These are phyloP conservation scores for Pseudochromis fuscus DNA, from an alignment of 2,797 vertebrate genomes.

Conservation along the genomic window DNA sequence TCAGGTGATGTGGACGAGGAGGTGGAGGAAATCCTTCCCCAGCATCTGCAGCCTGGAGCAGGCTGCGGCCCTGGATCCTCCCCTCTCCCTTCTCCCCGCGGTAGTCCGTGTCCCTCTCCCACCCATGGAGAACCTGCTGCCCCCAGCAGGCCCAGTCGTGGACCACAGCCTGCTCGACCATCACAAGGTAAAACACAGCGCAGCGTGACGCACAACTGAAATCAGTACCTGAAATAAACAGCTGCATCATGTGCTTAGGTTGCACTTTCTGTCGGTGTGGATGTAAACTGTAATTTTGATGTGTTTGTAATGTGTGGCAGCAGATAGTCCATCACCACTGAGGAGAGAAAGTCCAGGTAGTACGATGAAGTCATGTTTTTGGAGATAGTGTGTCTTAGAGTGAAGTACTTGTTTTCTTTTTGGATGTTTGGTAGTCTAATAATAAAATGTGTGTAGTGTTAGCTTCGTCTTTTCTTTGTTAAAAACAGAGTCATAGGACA, in stretches of 20 bases:
- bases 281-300: constrained; percentile 64
- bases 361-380: no score
- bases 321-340: constrained; percentile 70
- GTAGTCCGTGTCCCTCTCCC: constrained; percentile 95
- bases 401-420: constrained; percentile 18
- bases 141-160: constrained; percentile 89
- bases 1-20: constrained; percentile 97
- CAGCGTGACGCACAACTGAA: background rate
- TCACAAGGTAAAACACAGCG: constrained; percentile 77
- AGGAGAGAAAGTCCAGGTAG: constrained; percentile 79
- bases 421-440: constrained; percentile 24
- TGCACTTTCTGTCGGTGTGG: background rate
- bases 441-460: constrained; percentile 27
- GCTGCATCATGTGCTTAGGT: constrained; percentile 1
- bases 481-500: constrained; percentile 7
- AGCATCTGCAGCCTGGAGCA: constrained; percentile 91
- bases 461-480: background rate
- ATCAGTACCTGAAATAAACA: background rate
- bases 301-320: constrained; percentile 66
- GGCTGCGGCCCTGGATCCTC: constrained; percentile 88
- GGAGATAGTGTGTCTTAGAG: constrained; percentile 13
- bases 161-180: constrained; percentile 84
- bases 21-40: constrained; percentile 95
- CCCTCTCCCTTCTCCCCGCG: constrained; percentile 90
- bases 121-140: constrained; percentile 89